These are phyloP conservation scores for Hippoglossus hippoglossus DNA, from an alignment of 2,797 vertebrate genomes.

Conservation along the genomic window DNA sequence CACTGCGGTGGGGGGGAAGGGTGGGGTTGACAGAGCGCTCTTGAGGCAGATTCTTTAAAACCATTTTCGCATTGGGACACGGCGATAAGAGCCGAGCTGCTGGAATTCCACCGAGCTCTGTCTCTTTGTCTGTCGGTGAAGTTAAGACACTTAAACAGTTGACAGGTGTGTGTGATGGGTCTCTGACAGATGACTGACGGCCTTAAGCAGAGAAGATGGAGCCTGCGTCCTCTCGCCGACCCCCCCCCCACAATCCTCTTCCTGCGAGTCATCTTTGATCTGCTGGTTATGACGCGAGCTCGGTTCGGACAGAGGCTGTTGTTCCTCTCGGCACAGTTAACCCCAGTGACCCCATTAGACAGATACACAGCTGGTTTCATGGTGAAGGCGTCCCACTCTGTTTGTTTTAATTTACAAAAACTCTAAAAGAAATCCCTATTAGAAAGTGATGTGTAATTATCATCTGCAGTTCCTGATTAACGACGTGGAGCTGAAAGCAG, in stretches of 20 bases:
- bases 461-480: slow-evolving; percentile 13
- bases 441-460: slow-evolving; percentile 2
- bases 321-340: slow-evolving; percentile 42
- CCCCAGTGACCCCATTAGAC: slow-evolving; percentile 36
- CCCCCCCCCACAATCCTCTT: neutral
- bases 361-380: slow-evolving; percentile 53
- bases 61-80: slow-evolving; percentile 70
- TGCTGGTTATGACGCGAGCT: slow-evolving; percentile 35
- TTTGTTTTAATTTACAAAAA: too few species aligned
- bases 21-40: slow-evolving; percentile 29
- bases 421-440: too few species aligned
- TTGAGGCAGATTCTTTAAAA: slow-evolving; percentile 57
- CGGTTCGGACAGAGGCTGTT: slow-evolving; percentile 29
- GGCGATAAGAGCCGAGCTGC: slow-evolving; percentile 43
- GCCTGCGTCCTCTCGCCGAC: slow-evolving; percentile 18
- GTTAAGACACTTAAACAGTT: slow-evolving; percentile 46
- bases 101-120: slow-evolving; percentile 60
- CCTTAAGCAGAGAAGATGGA: slow-evolving; percentile 39
- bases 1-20: neutral
- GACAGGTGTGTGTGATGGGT: slow-evolving; percentile 40
- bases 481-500: neutral
- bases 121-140: slow-evolving; percentile 41
- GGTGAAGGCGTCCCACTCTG: slow-evolving; percentile 15
- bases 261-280: slow-evolving; percentile 61
- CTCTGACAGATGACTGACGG: slow-evolving; percentile 67